Base-by-base conservation (phyloP, 2,888 invertebrate genomes). In the Galerucella pusilla region DNA sequence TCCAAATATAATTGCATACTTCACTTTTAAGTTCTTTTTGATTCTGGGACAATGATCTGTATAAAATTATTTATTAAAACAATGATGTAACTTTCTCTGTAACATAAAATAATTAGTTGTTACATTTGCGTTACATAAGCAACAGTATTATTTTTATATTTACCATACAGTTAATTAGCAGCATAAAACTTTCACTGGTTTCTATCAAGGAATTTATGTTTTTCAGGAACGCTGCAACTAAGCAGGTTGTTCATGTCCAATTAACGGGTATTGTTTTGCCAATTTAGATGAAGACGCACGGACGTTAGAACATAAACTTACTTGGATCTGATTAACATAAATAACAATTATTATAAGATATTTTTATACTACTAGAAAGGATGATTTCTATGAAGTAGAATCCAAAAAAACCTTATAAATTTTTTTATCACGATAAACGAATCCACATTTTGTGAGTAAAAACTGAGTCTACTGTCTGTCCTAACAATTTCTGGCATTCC, bases 101-200 rank as follows among this genome's bases (percentile, higher is more conserved):
- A 35, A 42, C 14, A 42, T 42, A 63, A 14, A 14, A 42, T 28
- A 5, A 52, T 52, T 52, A 60, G 60, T 60, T 28, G 42, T 63
- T 42, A 14, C n/a, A 57, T 70, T 60, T 70, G 66, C 49, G 63
- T 69, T 71, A 71, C 35, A 61, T 65, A 64, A 61, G 42, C 25
- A 16, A 66, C 52, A 57, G 71, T 73, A 70, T 77, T 75, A 73
- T 75, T 75, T 54, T 61, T 14, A 71, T 71, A 71, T 65, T 65
- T 63, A 71, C 71, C n/a, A 65, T 25, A 57, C 28, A 45, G 28
- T 57, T 71, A 71, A 71, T 71, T 64, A 65, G 65, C 4, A 9
- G 7, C 20, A 28, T 42, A 52, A 71, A 71, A 71, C 71, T 71
- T 71, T 71, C 71, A 65, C 71, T 71, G 65, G 25, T 71, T 71